Percentiles rank a stretch among this genome's conserved stretches.
phyloP scores from a whole-genome alignment of 2,797 vertebrate species.

The Silurus aristotelis region DNA sequence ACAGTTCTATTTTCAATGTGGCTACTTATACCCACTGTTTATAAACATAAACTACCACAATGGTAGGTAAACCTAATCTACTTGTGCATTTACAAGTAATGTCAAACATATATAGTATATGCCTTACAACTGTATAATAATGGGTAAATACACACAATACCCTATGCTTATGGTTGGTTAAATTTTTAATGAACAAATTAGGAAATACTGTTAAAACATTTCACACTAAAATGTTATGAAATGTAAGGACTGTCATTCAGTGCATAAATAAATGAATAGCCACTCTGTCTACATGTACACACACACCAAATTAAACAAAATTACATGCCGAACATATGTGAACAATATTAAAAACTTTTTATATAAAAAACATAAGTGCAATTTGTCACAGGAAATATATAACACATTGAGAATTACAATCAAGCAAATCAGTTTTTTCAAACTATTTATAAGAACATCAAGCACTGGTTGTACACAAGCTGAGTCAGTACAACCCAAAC shows the following conservation, averaged over 20 bases:
- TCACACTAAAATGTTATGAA: constrained; percentile 9
- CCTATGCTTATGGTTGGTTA: not conserved
- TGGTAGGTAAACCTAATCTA: not conserved
- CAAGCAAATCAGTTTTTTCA: constrained; percentile 8
- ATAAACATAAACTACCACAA: not conserved
- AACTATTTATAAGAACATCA: constrained; percentile 4
- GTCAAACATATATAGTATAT: not conserved
- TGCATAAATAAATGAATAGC: constrained; percentile 3
- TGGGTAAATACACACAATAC: not conserved
- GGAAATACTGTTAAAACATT: constrained; percentile 32
- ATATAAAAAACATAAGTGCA: constrained; percentile 23
- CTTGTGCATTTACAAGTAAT: not conserved
- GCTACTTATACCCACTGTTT: not conserved
- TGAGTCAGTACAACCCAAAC: not conserved
- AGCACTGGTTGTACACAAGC: constrained; percentile 4
- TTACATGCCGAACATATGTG: not conserved
- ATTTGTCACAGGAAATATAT: not conserved
- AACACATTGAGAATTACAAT: not conserved
- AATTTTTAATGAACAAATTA: not conserved
- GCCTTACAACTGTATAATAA: not conserved
- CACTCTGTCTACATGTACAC: not conserved
- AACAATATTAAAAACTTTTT: not conserved
- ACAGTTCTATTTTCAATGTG: too few relatives aligned
- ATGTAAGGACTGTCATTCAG: not conserved
- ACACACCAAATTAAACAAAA: not conserved